These are phyloP conservation scores for Magallana ariakensis DNA, from an alignment of 1,140 invertebrate genomes.

Conservation along the genomic window DNA sequence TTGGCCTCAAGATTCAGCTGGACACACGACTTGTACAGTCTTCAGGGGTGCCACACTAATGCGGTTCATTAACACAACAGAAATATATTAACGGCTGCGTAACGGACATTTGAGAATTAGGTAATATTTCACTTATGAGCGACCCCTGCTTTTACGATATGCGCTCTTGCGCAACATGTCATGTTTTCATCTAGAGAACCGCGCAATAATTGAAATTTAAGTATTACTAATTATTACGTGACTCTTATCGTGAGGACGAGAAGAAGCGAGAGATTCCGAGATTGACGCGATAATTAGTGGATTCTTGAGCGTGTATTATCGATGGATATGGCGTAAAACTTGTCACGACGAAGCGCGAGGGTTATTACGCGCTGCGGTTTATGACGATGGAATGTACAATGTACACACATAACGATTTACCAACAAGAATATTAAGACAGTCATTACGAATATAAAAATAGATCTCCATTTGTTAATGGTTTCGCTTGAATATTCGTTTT, in stretches of 20 bases:
- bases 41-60: background rate
- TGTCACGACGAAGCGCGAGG: background rate
- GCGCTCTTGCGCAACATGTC: background rate
- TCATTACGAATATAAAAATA: no score
- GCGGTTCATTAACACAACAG: background rate
- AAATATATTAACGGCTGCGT: background rate
- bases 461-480: no score
- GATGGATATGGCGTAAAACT: background rate
- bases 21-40: constrained; percentile 6
- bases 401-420: no score
- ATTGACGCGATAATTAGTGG: constrained; percentile 2
- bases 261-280: background rate
- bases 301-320: background rate
- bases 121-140: background rate
- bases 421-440: no score
- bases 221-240: background rate
- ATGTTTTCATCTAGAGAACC: background rate
- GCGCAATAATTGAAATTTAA: constrained; percentile 21
- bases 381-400: no score
- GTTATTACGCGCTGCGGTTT: no score
- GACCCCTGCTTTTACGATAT: background rate
- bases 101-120: no score
- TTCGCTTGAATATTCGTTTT: no score
- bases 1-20: background rate
- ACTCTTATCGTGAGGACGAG: background rate